A percentile compares a stretch with the other conserved stretches of the same genome.
These are phyloP conservation scores for Megathymus violae DNA, from an alignment of 1,140 invertebrate genomes.

Conservation along the genomic window DNA sequence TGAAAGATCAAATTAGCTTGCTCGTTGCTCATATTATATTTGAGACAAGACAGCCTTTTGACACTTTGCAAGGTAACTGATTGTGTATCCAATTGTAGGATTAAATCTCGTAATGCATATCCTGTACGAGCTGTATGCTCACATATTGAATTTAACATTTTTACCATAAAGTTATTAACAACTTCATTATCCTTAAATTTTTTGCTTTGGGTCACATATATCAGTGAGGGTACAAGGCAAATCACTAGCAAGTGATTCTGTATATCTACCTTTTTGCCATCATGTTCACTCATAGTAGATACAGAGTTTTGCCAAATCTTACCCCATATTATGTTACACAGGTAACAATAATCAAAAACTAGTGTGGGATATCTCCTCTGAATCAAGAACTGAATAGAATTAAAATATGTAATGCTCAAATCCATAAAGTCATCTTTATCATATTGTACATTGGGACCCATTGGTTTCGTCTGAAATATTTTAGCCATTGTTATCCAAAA, in stretches of 20 bases:
- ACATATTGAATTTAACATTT: slow-evolving; percentile 85
- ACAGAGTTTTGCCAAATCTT: slow-evolving; percentile 50
- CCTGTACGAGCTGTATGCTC: slow-evolving; percentile 86
- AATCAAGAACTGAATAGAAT: slow-evolving; percentile 59
- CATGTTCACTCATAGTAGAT: slow-evolving; percentile 26
- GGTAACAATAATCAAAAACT: slow-evolving; percentile 60
- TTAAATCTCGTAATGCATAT: slow-evolving; percentile 85
- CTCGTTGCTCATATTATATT: slow-evolving; percentile 84
- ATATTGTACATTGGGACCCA: slow-evolving; percentile 46
- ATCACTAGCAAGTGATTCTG: slow-evolving; percentile 84
- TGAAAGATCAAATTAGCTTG: slow-evolving; percentile 89
- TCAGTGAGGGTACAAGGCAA: slow-evolving; percentile 85
- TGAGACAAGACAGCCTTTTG: slow-evolving; percentile 84
- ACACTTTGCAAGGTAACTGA: slow-evolving; percentile 86
- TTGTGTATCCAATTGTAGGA: slow-evolving; percentile 78
- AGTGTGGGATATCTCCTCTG: slow-evolving; percentile 47
- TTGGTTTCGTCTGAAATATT: slow-evolving; percentile 55
- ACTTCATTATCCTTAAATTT: slow-evolving; percentile 70
- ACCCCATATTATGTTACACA: slow-evolving; percentile 62
- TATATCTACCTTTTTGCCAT: slow-evolving; percentile 48
- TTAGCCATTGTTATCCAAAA: slow-evolving; percentile 60
- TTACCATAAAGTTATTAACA: slow-evolving; percentile 86
- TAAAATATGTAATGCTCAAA: slow-evolving; percentile 57
- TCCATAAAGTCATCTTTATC: slow-evolving; percentile 61
- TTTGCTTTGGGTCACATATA: slow-evolving; percentile 75